Evolutionary conservation across 2,888 invertebrate species (phyloP).

Genomic region (Lacanobia wlatinum): DNA sequence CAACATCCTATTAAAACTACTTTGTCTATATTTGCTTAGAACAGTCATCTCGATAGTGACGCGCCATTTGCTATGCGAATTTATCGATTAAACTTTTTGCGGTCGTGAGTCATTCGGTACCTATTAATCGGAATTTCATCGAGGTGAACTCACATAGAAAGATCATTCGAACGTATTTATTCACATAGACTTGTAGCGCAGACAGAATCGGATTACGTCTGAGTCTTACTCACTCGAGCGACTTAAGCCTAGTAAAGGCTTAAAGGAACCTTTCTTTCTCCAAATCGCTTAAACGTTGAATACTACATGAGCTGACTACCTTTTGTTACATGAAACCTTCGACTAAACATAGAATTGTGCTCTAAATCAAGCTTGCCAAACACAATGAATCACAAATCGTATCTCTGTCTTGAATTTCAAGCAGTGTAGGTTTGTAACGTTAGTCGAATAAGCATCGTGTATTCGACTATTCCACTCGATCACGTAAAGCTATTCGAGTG

Average conservation of each 20-base stretch:
- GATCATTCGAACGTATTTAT: conserved; percentile 54
- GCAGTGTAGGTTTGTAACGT: conserved; percentile 23
- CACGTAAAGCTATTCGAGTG: conserved; percentile 56
- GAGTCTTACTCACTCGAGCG: conserved; percentile 55
- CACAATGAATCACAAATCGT: conserved; percentile 28
- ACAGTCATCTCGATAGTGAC: conserved; percentile 44
- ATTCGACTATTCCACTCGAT: conserved; percentile 46
- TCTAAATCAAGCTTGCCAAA: conserved; percentile 16
- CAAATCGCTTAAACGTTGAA: conserved; percentile 48
- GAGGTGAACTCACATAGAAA: conserved; percentile 39
- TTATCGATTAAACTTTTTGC: conserved; percentile 40
- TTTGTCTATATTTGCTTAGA: conserved; percentile 43
- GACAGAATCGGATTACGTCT: conserved; percentile 60
- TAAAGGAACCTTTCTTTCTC: conserved; percentile 51
- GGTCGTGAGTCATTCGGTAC: conserved; percentile 11
- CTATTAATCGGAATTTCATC: conserved; percentile 29
- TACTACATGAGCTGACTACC: conserved; percentile 26
- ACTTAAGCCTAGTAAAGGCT: conserved; percentile 59
- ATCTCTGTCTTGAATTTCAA: conserved; percentile 23
- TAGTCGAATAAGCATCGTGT: conserved; percentile 39
- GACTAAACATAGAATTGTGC: conserved; percentile 4
- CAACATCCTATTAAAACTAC: conserved; percentile 12
- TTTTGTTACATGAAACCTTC: conserved; percentile 24
- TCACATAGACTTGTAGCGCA: conserved; percentile 49
- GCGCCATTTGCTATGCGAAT: conserved; percentile 24